A percentile compares a stretch with the other conserved stretches of the same genome.
Conservation (phyloP, 1,140 invertebrate species). For the Drosophila leontia region DNA sequence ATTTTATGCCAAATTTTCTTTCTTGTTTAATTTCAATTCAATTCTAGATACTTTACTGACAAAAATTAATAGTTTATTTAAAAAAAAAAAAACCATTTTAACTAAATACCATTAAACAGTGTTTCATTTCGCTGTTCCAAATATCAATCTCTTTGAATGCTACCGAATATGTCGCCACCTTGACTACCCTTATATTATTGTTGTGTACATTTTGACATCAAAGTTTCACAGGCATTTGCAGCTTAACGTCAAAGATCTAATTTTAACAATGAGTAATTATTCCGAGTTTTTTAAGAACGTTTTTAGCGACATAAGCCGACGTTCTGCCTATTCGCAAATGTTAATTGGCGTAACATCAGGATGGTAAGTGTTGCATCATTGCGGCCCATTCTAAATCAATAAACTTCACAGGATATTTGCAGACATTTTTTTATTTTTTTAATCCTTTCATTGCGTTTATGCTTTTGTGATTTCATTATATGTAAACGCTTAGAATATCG, state of each 20-base stretch:
- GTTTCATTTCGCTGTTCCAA: background rate
- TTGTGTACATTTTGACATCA: conserved; percentile 30
- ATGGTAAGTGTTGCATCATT: conserved; percentile 88
- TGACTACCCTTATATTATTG: conserved; percentile 28
- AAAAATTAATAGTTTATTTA: background rate
- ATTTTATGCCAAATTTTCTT: too few relatives aligned
- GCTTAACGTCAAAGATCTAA: conserved; percentile 37
- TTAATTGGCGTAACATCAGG: conserved; percentile 93
- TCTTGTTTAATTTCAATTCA: too few relatives aligned
- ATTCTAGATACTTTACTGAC: too few relatives aligned
- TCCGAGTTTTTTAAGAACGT: conserved; percentile 90
- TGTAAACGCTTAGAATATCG: background rate
- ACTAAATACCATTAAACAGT: background rate
- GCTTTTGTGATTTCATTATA: background rate
- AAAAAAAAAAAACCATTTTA: background rate
- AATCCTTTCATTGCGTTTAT: too few relatives aligned
- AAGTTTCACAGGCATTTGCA: conserved; percentile 6
- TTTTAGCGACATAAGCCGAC: conserved; percentile 91
- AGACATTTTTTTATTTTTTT: background rate
- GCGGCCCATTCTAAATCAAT: background rate
- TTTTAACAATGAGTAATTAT: conserved; percentile 46
- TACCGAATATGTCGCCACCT: background rate
- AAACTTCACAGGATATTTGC: background rate
- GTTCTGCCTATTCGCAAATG: conserved; percentile 94
- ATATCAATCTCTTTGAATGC: background rate